Evolutionary conservation across 2,888 invertebrate species (phyloP).

Genomic region (Ochropacha duplaris): DNA sequence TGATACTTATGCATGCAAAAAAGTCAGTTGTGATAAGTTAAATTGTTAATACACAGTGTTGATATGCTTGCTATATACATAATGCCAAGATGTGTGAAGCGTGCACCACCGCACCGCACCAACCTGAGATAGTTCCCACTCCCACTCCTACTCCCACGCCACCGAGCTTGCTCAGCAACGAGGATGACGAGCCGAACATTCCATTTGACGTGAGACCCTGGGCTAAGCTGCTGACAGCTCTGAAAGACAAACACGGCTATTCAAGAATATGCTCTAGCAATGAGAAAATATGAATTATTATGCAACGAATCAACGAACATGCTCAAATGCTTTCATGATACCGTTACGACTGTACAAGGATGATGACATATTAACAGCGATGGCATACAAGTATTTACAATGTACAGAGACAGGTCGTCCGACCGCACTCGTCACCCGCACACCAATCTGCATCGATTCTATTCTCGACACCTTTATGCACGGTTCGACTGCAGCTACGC

Average conservation of each 20-base stretch:
- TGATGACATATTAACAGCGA: conserved; percentile 46
- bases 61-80: conserved; percentile 25
- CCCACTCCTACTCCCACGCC: conserved; percentile 60
- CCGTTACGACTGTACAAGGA: conserved; percentile 55
- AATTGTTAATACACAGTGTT: conserved; percentile 6
- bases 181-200: conserved; percentile 91
- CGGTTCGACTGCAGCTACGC: not conserved
- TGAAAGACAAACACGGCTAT: conserved; percentile 64
- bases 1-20: not conserved
- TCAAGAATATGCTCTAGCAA: conserved; percentile 39
- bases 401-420: conserved; percentile 35
- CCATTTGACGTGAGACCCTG: conserved; percentile 86
- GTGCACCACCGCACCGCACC: conserved; percentile 38
- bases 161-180: conserved; percentile 78
- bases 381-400: conserved; percentile 63
- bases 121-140: conserved; percentile 79
- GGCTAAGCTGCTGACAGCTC: conserved; percentile 80
- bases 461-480: not conserved
- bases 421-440: conserved; percentile 19
- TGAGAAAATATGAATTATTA: conserved; percentile 23
- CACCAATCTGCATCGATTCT: conserved; percentile 17
- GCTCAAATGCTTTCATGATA: conserved; percentile 40
- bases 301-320: conserved; percentile 43
- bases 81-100: conserved; percentile 13
- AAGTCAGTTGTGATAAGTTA: not conserved